These are phyloP conservation scores for Odontamblyopus rebecca DNA, from an alignment of 2,797 vertebrate genomes.

Conservation along the genomic window DNA sequence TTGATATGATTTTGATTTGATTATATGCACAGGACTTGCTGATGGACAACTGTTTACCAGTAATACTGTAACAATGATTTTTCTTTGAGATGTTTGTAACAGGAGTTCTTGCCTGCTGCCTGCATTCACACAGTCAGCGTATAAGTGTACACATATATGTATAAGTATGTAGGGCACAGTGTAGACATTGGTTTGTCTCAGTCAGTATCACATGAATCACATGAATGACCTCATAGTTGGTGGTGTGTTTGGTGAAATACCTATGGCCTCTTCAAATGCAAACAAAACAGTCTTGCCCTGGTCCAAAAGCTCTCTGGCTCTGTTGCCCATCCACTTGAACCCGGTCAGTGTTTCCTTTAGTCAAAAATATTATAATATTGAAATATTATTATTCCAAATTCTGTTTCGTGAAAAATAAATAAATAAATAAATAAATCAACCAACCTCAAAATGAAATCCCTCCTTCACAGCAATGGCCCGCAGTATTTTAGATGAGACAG, in stretches of 20 bases:
- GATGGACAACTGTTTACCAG: no score
- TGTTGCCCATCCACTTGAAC: conserved; percentile 99
- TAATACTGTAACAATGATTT: no score
- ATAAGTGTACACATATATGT: not conserved
- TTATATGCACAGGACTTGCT: no score
- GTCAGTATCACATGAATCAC: not conserved
- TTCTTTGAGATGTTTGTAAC: no score
- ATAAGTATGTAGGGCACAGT: no score
- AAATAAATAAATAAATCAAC: not conserved
- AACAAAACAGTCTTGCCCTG: conserved; percentile 91
- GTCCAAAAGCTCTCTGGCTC: conserved; percentile 88
- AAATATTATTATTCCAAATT: not conserved
- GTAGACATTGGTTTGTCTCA: not conserved
- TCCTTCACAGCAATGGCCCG: conserved; percentile 94
- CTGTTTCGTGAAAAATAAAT: not conserved
- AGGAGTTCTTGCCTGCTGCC: no score
- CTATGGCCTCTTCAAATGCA: conserved; percentile 98
- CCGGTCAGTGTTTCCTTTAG: conserved; percentile 94
- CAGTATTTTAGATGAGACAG: conserved; percentile 97
- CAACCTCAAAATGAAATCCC: conserved; percentile 97
- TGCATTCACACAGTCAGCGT: no score
- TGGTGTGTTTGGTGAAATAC: conserved; percentile 68
- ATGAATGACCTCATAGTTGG: not conserved
- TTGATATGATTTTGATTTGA: no score
- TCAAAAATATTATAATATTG: not conserved